Conservation (phyloP, 2,888 invertebrate genomes). For the Celastrina argiolus region DNA sequence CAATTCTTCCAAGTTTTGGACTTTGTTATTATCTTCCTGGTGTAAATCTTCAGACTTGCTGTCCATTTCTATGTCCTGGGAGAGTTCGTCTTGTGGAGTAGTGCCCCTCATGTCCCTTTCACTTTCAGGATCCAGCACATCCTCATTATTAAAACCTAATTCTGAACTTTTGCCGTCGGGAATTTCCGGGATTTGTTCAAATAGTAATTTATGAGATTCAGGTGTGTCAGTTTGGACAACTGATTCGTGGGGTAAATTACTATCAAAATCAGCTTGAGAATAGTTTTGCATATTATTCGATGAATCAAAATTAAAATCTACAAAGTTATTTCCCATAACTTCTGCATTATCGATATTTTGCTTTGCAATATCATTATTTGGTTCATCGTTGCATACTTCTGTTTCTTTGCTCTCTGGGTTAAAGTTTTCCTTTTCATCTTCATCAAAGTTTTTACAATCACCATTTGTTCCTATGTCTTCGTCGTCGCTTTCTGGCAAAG, state of each 20-base stretch:
- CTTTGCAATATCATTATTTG: conserved; percentile 61
- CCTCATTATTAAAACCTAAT: conserved; percentile 64
- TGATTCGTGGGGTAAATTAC: conserved; percentile 50
- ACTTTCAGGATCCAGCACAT: conserved; percentile 57
- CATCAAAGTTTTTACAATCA: conserved; percentile 39
- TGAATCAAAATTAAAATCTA: conserved; percentile 45
- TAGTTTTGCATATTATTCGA: conserved; percentile 51
- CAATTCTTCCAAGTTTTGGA: background rate
- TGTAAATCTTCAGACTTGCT: conserved; percentile 48
- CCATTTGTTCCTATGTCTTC: conserved; percentile 60
- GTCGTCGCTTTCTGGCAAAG: conserved; percentile 75
- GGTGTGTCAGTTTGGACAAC: conserved; percentile 67
- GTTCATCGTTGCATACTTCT: conserved; percentile 50
- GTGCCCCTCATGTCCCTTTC: conserved; percentile 51
- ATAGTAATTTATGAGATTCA: conserved; percentile 70
- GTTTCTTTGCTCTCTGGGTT: conserved; percentile 46
- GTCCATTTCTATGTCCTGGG: conserved; percentile 60
- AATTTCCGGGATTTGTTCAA: conserved; percentile 73
- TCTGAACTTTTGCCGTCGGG: conserved; percentile 72
- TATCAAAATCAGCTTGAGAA: conserved; percentile 57
- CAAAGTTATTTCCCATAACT: conserved; percentile 41
- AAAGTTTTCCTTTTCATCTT: conserved; percentile 60
- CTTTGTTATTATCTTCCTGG: background rate
- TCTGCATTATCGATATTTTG: conserved; percentile 52
- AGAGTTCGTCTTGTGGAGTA: conserved; percentile 58